Base-by-base conservation (phyloP, 2,888 invertebrate genomes). In the Calliphora vomitoria region DNA sequence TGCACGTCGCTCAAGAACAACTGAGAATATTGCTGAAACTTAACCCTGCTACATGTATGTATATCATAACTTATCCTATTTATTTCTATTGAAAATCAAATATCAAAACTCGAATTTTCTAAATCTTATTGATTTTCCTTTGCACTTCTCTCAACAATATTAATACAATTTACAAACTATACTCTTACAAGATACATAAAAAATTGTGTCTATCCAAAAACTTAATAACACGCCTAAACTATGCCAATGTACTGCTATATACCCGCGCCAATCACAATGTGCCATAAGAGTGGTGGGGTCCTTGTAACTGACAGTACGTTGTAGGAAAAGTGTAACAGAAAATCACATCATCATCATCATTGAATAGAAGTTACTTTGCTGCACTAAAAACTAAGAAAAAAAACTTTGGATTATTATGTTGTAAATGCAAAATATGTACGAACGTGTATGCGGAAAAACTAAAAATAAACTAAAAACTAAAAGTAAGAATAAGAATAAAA, bases 321-420 rank as follows among this genome's bases (percentile, higher is more conserved):
- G 6, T 35, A 69, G 38, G 38, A 72, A 25, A 72, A 64, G 38
- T 53, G 53, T 53, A 53, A 44, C 41, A 50, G 11, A 53, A 66
- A 72, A 81, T 74, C 41, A 72, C 38, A 20, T 74, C 50, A 82
- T 74, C 35, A 53, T 78, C 58, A 68, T 44, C 76, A 78, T 75
- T 66, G 38, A 60, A 60, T 62, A 62, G 41, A 74, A 66, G 20
- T 72, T 78, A 58, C 53, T 78, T 68, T 55, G 50, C 41, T 68
- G 50, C 55, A 38, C 15, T 44, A 53, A 74, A 64, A 74, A 72
- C 18, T 25, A 15, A 3, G 20, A n/a, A 25, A 62, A 44, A 60
- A 62, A 50, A 18, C 38, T 35, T 69, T 75, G n/a, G 82, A 76
- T 82, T 75, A 75, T 75, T 69, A 60, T 82, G 82, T 68, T 82